Evolutionary conservation across 2,888 invertebrate species (phyloP).

Genomic region (Polietes domitor): DNA sequence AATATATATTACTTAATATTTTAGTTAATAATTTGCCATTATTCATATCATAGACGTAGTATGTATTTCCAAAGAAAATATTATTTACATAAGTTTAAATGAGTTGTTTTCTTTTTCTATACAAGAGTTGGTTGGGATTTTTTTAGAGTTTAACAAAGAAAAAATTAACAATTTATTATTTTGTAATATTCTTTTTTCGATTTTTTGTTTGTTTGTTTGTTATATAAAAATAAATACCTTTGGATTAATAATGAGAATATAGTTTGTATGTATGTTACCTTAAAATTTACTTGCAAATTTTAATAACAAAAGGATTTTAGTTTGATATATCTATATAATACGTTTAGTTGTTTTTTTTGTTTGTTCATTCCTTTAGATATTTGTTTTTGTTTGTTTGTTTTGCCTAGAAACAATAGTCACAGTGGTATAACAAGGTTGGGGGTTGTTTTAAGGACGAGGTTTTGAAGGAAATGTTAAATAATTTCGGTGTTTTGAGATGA

Average conservation of each 20-base stretch:
- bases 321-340: not conserved
- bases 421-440: no score
- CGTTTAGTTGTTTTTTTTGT: not conserved
- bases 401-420: not conserved
- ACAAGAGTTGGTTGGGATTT: not conserved
- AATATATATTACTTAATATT: constrained; percentile 23
- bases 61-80: constrained; percentile 38
- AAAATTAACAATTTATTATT: constrained; percentile 50
- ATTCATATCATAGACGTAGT: constrained; percentile 13
- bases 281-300: not conserved
- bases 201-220: constrained; percentile 67
- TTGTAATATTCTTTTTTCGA: constrained; percentile 59
- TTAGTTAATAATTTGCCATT: constrained; percentile 13
- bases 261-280: constrained; percentile 29
- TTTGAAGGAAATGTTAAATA: no score
- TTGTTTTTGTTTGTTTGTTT: no score
- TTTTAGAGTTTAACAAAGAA: constrained; percentile 48
- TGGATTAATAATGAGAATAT: constrained; percentile 73
- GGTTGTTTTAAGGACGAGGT: no score
- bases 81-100: constrained; percentile 23
- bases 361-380: not conserved
- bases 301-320: not conserved
- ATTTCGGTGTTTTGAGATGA: no score
- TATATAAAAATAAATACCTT: constrained; percentile 77
- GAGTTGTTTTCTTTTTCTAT: constrained; percentile 22